Conservation (phyloP, 1,140 invertebrate species). For the Rhyzopertha dominica region DNA sequence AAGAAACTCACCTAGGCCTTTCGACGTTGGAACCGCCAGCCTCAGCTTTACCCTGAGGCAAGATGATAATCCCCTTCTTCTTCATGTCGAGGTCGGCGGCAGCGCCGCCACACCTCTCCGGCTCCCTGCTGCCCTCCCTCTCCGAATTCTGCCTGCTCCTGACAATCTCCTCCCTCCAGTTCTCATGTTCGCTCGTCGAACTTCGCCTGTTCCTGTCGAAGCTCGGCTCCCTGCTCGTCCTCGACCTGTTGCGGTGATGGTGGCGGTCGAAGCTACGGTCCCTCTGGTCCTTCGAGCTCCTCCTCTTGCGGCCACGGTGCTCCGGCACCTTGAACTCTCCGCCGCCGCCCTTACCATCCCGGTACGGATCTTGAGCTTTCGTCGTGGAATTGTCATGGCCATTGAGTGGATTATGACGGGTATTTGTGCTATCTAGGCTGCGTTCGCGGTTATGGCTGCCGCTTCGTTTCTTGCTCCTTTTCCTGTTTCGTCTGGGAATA, state of each 20-base stretch:
- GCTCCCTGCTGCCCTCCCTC: slow-evolving; percentile 13
- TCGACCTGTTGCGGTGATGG: slow-evolving; percentile 25
- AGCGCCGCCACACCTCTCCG: no score
- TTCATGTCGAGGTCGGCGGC: neutral
- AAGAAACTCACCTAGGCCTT: no score
- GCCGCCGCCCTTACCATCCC: no score
- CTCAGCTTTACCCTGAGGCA: slow-evolving; percentile 14
- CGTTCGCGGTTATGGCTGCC: slow-evolving; percentile 11
- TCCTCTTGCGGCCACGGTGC: slow-evolving; percentile 10
- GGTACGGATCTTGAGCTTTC: no score
- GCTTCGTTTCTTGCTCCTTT: slow-evolving; percentile 25
- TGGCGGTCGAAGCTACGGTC: slow-evolving; percentile 37
- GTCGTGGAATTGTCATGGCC: no score
- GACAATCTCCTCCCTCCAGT: slow-evolving; percentile 41
- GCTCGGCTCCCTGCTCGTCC: slow-evolving; percentile 38
- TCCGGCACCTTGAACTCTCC: slow-evolving; percentile 36
- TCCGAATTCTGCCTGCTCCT: slow-evolving; percentile 34
- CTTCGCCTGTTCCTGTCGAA: slow-evolving; percentile 31
- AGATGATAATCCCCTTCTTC: slow-evolving; percentile 1
- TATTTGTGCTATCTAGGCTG: slow-evolving; percentile 23
- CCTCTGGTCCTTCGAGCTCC: slow-evolving; percentile 25
- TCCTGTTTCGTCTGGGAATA: slow-evolving; percentile 4
- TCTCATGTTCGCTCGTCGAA: slow-evolving; percentile 23
- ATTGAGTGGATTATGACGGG: no score
- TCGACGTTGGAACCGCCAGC: slow-evolving; percentile 19